Percentiles rank a stretch among this genome's conserved stretches.
Evolutionary conservation across 92 coral and sea anemone genomes (phyloP).

Genomic region (Zoanthus gigantus): DNA sequence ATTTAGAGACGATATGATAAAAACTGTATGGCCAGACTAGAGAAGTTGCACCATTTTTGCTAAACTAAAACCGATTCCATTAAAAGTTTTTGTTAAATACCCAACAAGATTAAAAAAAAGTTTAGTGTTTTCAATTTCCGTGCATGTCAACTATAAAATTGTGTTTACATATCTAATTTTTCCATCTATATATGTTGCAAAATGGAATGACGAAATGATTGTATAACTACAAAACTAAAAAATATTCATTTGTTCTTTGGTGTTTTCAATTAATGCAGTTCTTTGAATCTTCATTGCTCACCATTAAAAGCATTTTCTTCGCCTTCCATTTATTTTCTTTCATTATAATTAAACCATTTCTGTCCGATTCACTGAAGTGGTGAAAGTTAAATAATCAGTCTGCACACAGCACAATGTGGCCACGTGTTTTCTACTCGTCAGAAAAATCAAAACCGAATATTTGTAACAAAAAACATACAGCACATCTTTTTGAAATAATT

Average conservation of each 20-base stretch:
- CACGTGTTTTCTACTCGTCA: conserved; percentile 36
- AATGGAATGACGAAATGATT: neutral
- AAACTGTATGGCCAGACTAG: neutral
- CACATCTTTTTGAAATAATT: neutral
- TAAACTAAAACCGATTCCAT: neutral
- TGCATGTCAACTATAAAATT: neutral
- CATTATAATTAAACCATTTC: neutral
- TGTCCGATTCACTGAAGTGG: conserved; percentile 8
- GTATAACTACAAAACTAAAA: neutral
- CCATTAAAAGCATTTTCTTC: neutral
- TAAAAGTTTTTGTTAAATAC: neutral
- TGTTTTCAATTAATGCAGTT: neutral
- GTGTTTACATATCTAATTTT: neutral
- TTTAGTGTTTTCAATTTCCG: neutral
- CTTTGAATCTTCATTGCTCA: neutral
- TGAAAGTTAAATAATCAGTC: conserved; percentile 22
- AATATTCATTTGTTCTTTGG: neutral
- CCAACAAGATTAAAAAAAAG: neutral
- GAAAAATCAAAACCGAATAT: conserved; percentile 19
- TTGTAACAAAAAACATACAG: conserved; percentile 16
- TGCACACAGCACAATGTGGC: conserved; percentile 30
- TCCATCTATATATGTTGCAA: conserved; percentile 4
- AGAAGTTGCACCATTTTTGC: neutral
- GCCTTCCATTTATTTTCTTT: neutral
- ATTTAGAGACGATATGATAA: neutral